Evolutionary conservation across 1,140 invertebrate species (phyloP), one percentile per base, ranked within the genome.

Genomic region (Drosophila murphyi): DNA sequence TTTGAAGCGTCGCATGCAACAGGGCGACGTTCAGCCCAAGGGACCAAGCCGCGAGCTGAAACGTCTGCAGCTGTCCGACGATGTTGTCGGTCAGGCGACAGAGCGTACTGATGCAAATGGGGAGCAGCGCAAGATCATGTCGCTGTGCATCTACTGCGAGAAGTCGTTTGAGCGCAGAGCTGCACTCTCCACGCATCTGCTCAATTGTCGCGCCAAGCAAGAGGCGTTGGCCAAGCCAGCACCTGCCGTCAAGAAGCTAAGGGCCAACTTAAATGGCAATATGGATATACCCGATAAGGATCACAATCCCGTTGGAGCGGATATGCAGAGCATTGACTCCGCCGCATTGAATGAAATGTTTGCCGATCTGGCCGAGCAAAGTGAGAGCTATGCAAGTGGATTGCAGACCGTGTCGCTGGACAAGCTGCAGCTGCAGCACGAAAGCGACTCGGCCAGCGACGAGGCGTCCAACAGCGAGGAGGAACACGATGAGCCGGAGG

Each of bases 101-200:
- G 85, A 88, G 37, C 76, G 47, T 4, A 45, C 55, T 5, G 56
- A 68, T 43, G 43, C 61, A 5, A 61, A 72, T 28, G 72, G 75
- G 0, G 85, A 91, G 56, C 75, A 73, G 29, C 72, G 80, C 5
- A 91, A 91, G 71, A 80, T 86, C 2, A 82, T 91, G 75, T 91
- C 90, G 1, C 50, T 82, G 20, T 96, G 95, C 86, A 94, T 93
- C n/a, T 95, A 94, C 39, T 96, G 95, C 91, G 95, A 95, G 1
- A 94, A 95, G 68, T 93, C 93, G 28, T 96, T 96, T 85, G 95
- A 96, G 78, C 93, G 95, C 2, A 94, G 94, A 61, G 95, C 95
- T 8, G 95, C 95, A 4, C 92, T 96, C 10, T 93, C 94, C 5
- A 94, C 95, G 10, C 95, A 96, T 91, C 93, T 94, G 29, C 94